Percentiles rank a stretch among this genome's conserved stretches.
Conservation (phyloP, 2,888 invertebrate genomes). For the Sminthurinus aureus region DNA sequence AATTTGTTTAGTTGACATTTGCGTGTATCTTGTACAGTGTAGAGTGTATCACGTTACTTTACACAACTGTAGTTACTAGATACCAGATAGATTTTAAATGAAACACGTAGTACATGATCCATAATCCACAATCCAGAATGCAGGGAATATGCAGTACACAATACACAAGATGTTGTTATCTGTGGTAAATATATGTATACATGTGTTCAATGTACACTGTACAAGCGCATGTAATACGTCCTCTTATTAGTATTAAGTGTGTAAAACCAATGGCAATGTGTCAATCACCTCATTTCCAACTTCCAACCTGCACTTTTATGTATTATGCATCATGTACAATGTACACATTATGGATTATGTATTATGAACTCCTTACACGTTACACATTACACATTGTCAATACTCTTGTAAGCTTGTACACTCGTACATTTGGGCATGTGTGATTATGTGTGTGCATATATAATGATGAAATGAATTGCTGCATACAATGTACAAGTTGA, state of each 20-base stretch:
- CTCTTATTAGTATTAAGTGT: background rate
- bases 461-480: constrained; percentile 3
- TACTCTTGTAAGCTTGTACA: background rate
- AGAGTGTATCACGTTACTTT: no score
- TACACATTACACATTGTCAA: background rate
- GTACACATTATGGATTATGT: background rate
- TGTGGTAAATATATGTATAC: background rate
- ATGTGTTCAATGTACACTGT: background rate
- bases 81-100: no score
- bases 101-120: no score
- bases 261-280: constrained; percentile 31
- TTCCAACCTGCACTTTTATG: background rate
- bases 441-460: background rate
- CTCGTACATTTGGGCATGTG: no score
- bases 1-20: no score
- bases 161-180: no score
- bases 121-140: no score
- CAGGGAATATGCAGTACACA: no score
- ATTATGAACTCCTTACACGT: background rate
- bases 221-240: background rate
- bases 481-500: constrained; percentile 14
- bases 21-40: no score
- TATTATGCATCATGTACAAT: background rate
- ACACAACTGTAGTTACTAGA: no score
- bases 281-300: constrained; percentile 35